phyloP scores from a whole-genome alignment of 1,140 invertebrate genomes.

The Drosophila sucinea region DNA sequence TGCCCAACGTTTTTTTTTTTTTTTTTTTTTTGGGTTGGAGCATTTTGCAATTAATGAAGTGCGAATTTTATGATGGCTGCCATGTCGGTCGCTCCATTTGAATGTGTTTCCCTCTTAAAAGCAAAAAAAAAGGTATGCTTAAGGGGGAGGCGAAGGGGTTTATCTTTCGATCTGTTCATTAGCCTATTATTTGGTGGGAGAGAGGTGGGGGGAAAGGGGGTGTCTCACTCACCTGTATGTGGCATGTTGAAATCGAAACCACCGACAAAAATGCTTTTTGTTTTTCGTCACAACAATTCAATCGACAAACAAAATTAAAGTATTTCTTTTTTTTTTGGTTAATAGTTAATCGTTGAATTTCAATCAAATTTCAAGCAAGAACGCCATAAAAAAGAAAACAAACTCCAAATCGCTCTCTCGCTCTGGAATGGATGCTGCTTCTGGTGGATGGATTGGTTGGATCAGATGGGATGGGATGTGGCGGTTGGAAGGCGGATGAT shows the following conservation, averaged over 20 bases:
- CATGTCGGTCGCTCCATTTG: slow-evolving; percentile 11
- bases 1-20: too few relatives aligned
- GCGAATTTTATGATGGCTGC: slow-evolving; percentile 43
- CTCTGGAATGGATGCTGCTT: slow-evolving; percentile 36
- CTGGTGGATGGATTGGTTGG: slow-evolving; percentile 35
- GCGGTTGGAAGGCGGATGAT: slow-evolving; percentile 29
- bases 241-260: slow-evolving; percentile 52
- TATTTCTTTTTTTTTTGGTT: slow-evolving; percentile 39
- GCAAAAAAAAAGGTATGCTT: too few relatives aligned
- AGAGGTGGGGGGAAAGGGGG: background rate
- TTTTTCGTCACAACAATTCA: slow-evolving; percentile 59
- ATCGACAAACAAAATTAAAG: slow-evolving; percentile 47
- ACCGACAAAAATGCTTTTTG: slow-evolving; percentile 25
- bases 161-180: slow-evolving; percentile 47
- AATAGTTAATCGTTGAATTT: slow-evolving; percentile 72
- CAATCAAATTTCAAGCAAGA: slow-evolving; percentile 74
- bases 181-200: slow-evolving; percentile 28
- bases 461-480: slow-evolving; percentile 20
- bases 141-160: background rate
- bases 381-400: slow-evolving; percentile 54
- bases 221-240: slow-evolving; percentile 70
- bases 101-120: background rate
- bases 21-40: too few relatives aligned
- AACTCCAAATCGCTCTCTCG: slow-evolving; percentile 1
- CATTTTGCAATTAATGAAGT: slow-evolving; percentile 39